Evolutionary conservation across 1,140 invertebrate genomes (phyloP), one percentile per base, ranked within the genome.

Genomic region (Drosophila fuyamai): DNA sequence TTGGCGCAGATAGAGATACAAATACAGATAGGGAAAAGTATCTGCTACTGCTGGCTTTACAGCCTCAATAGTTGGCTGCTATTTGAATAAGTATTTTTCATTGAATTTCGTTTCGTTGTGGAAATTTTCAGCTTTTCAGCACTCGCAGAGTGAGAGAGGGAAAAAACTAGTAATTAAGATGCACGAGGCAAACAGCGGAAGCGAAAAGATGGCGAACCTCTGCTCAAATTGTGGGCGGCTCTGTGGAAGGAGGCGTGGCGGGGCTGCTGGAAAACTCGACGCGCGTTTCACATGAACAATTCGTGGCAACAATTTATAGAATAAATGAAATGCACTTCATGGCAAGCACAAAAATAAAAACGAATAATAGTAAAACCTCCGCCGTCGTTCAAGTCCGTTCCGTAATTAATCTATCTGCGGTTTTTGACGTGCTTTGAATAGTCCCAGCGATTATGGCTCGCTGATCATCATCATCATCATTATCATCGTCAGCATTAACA

Each of bases 11-110:
- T 48, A 61, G 58, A 70, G 62, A 53, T 36, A 72, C 65, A 68
- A 46, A 41, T 27, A 51, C 67, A 47, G 48, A 55, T 54, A 72
- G 67, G 36, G 47, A 60, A 59, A 73, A 72, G 67, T 72, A 73
- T 72, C 47, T 60, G 65, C 46, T 81, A 79, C 80, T 86, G 82
- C 75, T 79, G 71, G 83, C 83, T 86, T 80, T 86, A 79, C 82
- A 85, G 82, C 63, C 82, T 86, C 83, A 84, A 86, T 81, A 70
- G 78, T 80, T 75, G 70, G 71, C 65, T 79, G 80, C 71, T 79
- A 88, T 86, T 86, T 88, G 79, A 86, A 86, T 86, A 86, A 84
- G 67, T 86, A 88, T 86, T 86, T 86, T 86, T 86, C 83, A 86
- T 86, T 86, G 83, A 86, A 86, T 86, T 86, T 86, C 76, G 84